Percentiles rank a stretch among this genome's conserved stretches.
Evolutionary conservation across 2,113 vertebrate species (phyloP).

Genomic region (Cynopterus brachyotis): DNA sequence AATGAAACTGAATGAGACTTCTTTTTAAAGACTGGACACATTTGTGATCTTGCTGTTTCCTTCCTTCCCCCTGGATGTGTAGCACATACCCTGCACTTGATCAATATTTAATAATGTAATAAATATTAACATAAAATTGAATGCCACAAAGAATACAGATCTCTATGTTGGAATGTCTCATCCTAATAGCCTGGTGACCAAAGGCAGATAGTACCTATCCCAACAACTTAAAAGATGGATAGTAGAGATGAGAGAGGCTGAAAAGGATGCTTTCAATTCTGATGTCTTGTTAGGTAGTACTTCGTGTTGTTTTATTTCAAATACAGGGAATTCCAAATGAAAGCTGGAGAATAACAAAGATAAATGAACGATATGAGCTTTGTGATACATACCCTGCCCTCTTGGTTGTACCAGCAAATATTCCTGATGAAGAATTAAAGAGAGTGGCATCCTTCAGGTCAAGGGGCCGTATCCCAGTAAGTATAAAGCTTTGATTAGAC

Average conservation of each 20-base stretch:
- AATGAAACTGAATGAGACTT: neutral
- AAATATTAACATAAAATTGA: neutral
- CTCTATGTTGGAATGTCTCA: neutral
- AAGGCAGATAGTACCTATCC: neutral
- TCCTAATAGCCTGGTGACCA: neutral
- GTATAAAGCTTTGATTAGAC: conserved; percentile 75
- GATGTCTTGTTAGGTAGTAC: neutral
- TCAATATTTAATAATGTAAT: neutral
- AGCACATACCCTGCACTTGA: neutral
- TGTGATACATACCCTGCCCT: conserved; percentile 95
- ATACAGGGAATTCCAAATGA: conserved; percentile 95
- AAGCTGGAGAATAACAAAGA: conserved; percentile 96
- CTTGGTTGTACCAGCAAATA: conserved; percentile 93
- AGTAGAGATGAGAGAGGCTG: neutral
- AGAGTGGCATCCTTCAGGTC: conserved; percentile 93
- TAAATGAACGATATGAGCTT: conserved; percentile 95
- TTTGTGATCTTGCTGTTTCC: neutral
- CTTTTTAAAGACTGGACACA: neutral
- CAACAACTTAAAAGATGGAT: neutral
- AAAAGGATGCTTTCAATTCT: neutral
- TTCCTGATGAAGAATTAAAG: conserved; percentile 94
- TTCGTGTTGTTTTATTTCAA: conserved; percentile 47
- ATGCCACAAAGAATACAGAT: neutral
- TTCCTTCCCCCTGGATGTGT: neutral
- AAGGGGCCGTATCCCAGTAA: conserved; percentile 94